A percentile compares a stretch with the other conserved stretches of the same genome.
These are phyloP conservation scores for Gymnocypris eckloni DNA, from an alignment of 2,797 vertebrate genomes.

Conservation along the genomic window DNA sequence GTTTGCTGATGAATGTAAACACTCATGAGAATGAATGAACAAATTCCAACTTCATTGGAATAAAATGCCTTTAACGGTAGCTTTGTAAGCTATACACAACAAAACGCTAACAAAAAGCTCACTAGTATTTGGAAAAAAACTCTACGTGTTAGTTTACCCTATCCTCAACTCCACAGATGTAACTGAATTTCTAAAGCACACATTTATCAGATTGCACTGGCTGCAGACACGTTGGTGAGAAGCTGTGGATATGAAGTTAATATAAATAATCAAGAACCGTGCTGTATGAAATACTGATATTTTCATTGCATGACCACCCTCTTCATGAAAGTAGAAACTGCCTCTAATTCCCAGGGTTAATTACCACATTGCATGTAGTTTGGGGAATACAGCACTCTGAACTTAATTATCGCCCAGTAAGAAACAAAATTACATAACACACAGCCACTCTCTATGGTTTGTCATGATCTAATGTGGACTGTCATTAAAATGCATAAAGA, in stretches of 20 bases:
- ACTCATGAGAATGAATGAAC: no score
- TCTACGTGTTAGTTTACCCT: neutral
- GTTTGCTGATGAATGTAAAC: no score
- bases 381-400: conserved; percentile 48
- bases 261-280: neutral
- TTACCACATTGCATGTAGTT: conserved; percentile 46
- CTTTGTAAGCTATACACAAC: no score
- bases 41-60: no score
- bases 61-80: no score
- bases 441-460: conserved; percentile 52
- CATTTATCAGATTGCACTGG: neutral
- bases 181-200: neutral
- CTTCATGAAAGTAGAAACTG: conserved; percentile 3
- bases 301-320: neutral
- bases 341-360: conserved; percentile 19
- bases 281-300: neutral
- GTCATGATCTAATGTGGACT: conserved; percentile 57
- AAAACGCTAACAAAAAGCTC: no score
- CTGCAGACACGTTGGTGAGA: neutral
- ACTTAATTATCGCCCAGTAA: conserved; percentile 55
- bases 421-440: conserved; percentile 49
- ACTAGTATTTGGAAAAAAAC: neutral
- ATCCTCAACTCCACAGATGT: neutral
- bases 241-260: neutral
- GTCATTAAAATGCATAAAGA: conserved; percentile 64